Base-by-base conservation (phyloP, 2,888 invertebrate genomes). In the Lepidochrysops patricia region DNA sequence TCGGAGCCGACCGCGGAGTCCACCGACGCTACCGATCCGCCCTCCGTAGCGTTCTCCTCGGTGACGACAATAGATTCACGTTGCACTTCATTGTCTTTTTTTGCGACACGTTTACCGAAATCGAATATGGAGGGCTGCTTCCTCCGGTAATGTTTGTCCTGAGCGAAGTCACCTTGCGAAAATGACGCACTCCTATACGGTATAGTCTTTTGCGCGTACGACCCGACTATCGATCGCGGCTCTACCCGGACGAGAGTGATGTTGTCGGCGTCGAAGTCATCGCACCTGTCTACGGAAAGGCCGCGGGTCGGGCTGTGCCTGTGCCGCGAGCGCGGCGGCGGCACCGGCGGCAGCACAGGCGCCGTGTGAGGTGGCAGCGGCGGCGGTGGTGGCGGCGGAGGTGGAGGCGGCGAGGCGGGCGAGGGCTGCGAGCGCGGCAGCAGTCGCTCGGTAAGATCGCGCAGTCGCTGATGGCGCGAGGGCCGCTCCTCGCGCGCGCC, bases 151-250 rank as follows among this genome's bases (percentile, higher is more conserved):
- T 86, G 78, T 63, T 85, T 84, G 65, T 93, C 92, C 59, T 92
- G 92, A 0, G 92, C 89, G 71, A 93, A 94, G 77, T 96, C 96
- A 64, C 95, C 95, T 82, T 96, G 96, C 0, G 96, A 96, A 74
- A 97, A 96, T 5, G 96, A 96, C 4, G 96, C 95, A 73, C 96
- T 96, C 37, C 96, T 92, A 75, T 93, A 94, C 1, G 96, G 95
- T 69, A 94, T 92, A 63, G 91, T 91, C 72, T 92, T 91, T 72
- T 92, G 92, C 13, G 91, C 89, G 72, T 92, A 92, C 0, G 92
- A 91, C 27, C 91, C 92, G 54, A 92, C 87, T 26, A 92, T 89
- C 1, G 91, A 90, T 61, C 91, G 88, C 3, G 91, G 90, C 70
- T 93, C 91, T 57, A 91, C 90, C 67, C 91, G 90, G 34, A 90